Base-by-base conservation (phyloP, 1,140 invertebrate genomes). In the Drosophila subpulchrella region DNA sequence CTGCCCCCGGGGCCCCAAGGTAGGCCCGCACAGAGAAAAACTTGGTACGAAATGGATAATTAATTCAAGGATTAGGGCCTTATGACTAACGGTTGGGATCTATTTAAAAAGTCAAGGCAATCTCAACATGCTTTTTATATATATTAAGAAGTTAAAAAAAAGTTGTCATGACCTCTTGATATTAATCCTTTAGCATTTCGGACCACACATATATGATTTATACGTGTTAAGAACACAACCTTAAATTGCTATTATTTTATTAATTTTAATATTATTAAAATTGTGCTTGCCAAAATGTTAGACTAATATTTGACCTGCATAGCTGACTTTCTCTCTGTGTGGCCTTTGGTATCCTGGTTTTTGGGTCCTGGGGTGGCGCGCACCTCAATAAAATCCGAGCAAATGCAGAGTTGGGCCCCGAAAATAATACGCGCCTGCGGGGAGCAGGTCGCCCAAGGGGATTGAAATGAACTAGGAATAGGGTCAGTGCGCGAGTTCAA, bases 401-500 rank as follows among this genome's bases (percentile, higher is more conserved):
- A 63, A 85, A 74, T 81, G 73, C 78, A 70, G 63, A 48, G 70
- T 44, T 36, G 48, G 60, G 58, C 55, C 61, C 53, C 36, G 24
- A 66, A 76, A 88, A 86, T 86, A 76, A 88, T 88, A 86, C 58
- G 65, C 65, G 30, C 59, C 27, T 50, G 27, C 15, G 36, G 15
- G 44, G 53, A 27, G 36, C 30, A 32, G 38, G 11, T 5, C n/a
- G 48, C 48, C 30, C 48, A 15, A 3, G 15, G 10, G 36, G 17
- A 3, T 24, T 4, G 32, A 8, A 11, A 17, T 32, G 54, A 38
- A 42, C 27, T 48, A 44, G 66, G 74, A 85, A 79, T 77, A 66
- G 62, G 83, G 83, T 89, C 83, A 88, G 75, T 83, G 83, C 59
- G 59, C 79, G 83, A 88, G 83, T 88, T 88, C 83, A 88, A 88